Conservation (phyloP, 2,113 vertebrate genomes). For the Suricata suricatta region DNA sequence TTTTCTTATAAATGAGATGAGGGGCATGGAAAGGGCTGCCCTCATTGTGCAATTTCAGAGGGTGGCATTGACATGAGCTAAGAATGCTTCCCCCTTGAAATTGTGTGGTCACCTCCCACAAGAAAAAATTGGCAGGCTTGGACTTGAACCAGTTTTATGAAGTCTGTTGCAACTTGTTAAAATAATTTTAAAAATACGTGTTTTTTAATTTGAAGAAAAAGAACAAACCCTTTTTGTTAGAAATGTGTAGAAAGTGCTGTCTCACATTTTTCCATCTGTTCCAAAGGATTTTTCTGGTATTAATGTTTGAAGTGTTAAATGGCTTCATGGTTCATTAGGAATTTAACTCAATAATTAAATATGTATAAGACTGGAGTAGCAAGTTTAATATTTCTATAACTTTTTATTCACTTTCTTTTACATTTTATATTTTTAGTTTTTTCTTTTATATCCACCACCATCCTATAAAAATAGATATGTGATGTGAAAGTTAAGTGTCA, state of each 20-base stretch:
- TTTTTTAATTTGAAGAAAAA: neutral
- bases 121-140: neutral
- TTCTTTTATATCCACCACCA: neutral
- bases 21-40: neutral
- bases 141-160: slow-evolving; percentile 10
- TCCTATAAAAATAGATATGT: neutral
- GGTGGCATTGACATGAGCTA: neutral
- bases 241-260: neutral
- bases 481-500: neutral
- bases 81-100: neutral
- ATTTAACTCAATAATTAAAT: slow-evolving; percentile 12
- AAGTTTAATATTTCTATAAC: neutral
- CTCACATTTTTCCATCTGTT: neutral
- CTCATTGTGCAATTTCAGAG: neutral
- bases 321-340: neutral
- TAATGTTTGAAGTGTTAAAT: slow-evolving; percentile 7
- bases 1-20: neutral
- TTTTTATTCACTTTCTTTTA: neutral
- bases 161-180: neutral
- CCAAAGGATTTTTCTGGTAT: neutral
- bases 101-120: neutral
- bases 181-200: neutral
- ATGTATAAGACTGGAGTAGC: neutral
- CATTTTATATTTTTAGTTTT: slow-evolving; percentile 3
- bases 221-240: neutral